Percentiles rank a stretch among this genome's conserved stretches.
Evolutionary conservation across 2,113 vertebrate genomes (phyloP).

Genomic region (Caracal caracal): DNA sequence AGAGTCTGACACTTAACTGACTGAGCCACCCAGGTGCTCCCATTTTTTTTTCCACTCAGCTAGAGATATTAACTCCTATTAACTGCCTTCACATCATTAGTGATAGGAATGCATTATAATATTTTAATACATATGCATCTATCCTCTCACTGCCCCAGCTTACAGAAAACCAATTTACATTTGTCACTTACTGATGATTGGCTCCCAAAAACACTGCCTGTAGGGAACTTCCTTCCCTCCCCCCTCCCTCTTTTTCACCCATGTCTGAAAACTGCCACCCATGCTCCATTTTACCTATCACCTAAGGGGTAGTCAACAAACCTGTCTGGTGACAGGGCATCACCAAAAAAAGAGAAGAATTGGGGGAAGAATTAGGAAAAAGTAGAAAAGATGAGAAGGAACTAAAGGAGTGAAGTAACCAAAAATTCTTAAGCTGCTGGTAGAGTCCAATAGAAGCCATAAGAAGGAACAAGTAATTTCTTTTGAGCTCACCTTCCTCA

Average conservation of each 20-base stretch:
- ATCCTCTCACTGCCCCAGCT: neutral
- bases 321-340: neutral
- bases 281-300: neutral
- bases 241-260: neutral
- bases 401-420: neutral
- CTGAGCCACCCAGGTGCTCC: no score
- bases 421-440: neutral
- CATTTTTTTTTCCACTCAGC: neutral
- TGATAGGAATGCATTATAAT: neutral
- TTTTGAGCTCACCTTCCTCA: neutral
- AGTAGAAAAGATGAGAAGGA: neutral
- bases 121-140: neutral
- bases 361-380: neutral
- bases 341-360: neutral
- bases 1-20: no score
- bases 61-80: neutral
- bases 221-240: neutral
- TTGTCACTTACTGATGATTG: neutral
- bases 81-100: neutral
- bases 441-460: neutral
- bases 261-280: neutral
- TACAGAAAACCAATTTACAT: neutral
- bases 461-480: neutral
- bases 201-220: neutral
- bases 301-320: neutral